phyloP scores from a whole-genome alignment of 2,888 invertebrate genomes.

The Watsonalla binaria region DNA sequence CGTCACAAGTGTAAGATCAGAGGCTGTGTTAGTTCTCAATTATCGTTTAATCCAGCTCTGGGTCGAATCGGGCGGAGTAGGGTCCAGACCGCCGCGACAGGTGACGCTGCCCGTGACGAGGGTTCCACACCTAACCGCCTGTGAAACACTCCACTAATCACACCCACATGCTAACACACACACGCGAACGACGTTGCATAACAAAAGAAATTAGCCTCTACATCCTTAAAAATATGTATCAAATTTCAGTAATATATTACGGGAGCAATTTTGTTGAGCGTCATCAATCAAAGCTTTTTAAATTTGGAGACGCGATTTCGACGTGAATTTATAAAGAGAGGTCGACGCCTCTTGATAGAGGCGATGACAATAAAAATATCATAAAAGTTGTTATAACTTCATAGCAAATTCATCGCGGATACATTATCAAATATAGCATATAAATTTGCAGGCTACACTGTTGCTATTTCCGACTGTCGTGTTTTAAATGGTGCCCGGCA shows the following conservation, averaged over 20 bases:
- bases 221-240: too few relatives aligned
- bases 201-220: too few relatives aligned
- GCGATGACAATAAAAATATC: neutral
- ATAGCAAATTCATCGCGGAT: neutral
- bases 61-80: conserved; percentile 26
- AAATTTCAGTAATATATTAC: neutral
- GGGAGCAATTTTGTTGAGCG: neutral
- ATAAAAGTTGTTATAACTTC: neutral
- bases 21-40: conserved; percentile 20
- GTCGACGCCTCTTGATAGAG: neutral
- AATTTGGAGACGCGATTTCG: neutral
- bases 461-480: conserved; percentile 2
- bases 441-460: neutral
- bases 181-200: neutral
- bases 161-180: conserved; percentile 5
- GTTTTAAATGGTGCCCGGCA: neutral
- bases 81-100: conserved; percentile 25
- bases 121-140: conserved; percentile 23
- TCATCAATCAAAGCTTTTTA: neutral
- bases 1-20: conserved; percentile 1
- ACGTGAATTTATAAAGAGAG: neutral
- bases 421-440: neutral
- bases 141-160: conserved; percentile 20
- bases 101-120: conserved; percentile 32
- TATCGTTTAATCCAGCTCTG: conserved; percentile 33